These are phyloP conservation scores for Lepidothrix coronata DNA, from an alignment of 2,113 vertebrate species.

Conservation along the genomic window DNA sequence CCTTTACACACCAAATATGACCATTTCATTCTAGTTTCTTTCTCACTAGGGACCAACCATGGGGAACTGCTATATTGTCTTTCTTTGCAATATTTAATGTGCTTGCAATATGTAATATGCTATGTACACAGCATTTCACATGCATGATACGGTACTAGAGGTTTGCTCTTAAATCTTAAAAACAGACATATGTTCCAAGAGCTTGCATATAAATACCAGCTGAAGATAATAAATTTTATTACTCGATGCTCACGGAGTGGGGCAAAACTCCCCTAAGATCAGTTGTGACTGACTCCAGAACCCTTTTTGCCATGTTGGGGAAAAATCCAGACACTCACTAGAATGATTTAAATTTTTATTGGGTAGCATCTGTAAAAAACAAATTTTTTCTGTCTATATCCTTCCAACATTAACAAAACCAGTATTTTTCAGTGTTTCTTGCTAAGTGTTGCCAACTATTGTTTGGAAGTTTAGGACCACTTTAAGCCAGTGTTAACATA, in stretches of 20 bases:
- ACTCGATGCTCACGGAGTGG: not conserved
- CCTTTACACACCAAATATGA: not conserved
- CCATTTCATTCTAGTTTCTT: slow-evolving; percentile 19
- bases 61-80: not conserved
- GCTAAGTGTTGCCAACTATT: not conserved
- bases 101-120: not conserved
- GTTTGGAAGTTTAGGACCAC: not conserved
- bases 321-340: not conserved
- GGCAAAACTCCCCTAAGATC: not conserved
- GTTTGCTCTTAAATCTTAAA: slow-evolving; percentile 18
- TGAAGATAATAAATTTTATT: slow-evolving; percentile 22
- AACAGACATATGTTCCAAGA: not conserved
- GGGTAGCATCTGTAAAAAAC: not conserved
- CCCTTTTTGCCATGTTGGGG: not conserved
- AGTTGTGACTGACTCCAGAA: not conserved
- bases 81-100: not conserved
- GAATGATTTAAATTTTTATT: not conserved
- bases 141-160: not conserved
- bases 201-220: slow-evolving; percentile 8
- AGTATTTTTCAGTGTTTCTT: not conserved
- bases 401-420: not conserved
- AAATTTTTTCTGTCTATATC: not conserved
- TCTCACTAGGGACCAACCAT: not conserved
- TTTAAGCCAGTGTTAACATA: not conserved
- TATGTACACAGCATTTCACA: not conserved